Conservation (phyloP, 2,888 invertebrate genomes). For the Tipula helvola region DNA sequence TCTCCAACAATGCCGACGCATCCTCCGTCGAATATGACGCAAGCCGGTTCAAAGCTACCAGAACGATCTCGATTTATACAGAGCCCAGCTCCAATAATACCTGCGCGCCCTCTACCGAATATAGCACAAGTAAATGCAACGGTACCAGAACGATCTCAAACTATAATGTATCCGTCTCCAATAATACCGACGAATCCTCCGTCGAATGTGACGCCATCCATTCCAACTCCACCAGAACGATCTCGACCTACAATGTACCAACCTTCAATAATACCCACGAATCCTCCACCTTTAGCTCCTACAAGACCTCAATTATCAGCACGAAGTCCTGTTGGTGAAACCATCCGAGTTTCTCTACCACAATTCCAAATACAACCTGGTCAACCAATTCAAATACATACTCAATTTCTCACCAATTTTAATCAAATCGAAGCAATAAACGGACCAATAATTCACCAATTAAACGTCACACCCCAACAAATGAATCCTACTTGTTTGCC, state of each 20-base stretch:
- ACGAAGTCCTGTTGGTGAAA: background rate
- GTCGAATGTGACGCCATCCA: no score
- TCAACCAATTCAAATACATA: background rate
- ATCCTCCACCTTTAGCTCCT: background rate
- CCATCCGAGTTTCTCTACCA: background rate
- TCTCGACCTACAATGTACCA: background rate
- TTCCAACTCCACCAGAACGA: no score
- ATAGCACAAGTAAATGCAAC: no score
- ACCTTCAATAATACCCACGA: no score
- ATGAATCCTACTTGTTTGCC: slow-evolving; percentile 11
- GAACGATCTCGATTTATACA: no score
- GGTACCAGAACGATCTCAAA: no score
- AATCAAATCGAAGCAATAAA: slow-evolving; percentile 9
- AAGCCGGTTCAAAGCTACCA: no score
- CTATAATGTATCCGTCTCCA: no score
- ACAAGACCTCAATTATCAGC: background rate
- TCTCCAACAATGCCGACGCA: no score
- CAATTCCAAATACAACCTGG: background rate
- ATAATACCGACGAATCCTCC: slow-evolving; percentile 17
- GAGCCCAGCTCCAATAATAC: no score
- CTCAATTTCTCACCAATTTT: background rate
- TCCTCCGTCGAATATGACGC: no score
- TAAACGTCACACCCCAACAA: slow-evolving; percentile 14
- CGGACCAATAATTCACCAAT: background rate
- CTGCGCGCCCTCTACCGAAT: no score